These are phyloP conservation scores for Chaenogobius annularis DNA, from an alignment of 2,113 vertebrate genomes.

Conservation along the genomic window DNA sequence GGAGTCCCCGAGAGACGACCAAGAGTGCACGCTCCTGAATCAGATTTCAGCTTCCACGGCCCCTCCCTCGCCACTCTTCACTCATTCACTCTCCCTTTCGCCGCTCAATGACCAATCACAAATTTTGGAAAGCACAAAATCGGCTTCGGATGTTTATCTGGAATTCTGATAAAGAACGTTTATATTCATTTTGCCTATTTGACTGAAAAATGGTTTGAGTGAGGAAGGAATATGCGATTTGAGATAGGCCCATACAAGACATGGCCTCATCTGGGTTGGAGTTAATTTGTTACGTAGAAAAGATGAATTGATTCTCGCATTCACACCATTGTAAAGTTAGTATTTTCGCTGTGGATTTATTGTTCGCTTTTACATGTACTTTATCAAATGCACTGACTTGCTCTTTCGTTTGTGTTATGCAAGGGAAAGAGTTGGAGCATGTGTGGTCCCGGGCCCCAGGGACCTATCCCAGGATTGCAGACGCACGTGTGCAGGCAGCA, in stretches of 20 bases:
- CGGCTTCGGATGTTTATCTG: conserved; percentile 22
- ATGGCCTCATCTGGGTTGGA: conserved; percentile 58
- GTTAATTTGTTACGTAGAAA: conserved; percentile 31
- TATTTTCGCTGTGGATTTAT: neutral
- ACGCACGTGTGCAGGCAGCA: conserved; percentile 78
- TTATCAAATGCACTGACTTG: conserved; percentile 28
- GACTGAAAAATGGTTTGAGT: conserved; percentile 32
- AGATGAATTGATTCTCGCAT: conserved; percentile 26
- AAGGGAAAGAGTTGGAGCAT: conserved; percentile 66
- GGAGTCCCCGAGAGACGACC: conserved; percentile 87
- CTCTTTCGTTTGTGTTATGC: conserved; percentile 27
- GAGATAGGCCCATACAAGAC: conserved; percentile 56
- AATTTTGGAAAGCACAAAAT: conserved; percentile 16
- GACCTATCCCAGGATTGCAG: conserved; percentile 76
- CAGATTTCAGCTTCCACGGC: conserved; percentile 76
- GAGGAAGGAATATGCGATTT: conserved; percentile 39
- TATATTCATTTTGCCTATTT: conserved; percentile 32
- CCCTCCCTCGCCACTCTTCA: conserved; percentile 58
- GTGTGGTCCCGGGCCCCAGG: conserved; percentile 79
- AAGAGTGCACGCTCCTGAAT: conserved; percentile 87
- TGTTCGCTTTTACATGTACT: neutral
- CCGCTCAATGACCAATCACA: conserved; percentile 27
- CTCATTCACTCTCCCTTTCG: conserved; percentile 58
- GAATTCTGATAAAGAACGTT: conserved; percentile 14
- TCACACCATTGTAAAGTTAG: neutral